phyloP scores from a whole-genome alignment of 2,113 vertebrate genomes.

The Dascyllus trimaculatus region DNA sequence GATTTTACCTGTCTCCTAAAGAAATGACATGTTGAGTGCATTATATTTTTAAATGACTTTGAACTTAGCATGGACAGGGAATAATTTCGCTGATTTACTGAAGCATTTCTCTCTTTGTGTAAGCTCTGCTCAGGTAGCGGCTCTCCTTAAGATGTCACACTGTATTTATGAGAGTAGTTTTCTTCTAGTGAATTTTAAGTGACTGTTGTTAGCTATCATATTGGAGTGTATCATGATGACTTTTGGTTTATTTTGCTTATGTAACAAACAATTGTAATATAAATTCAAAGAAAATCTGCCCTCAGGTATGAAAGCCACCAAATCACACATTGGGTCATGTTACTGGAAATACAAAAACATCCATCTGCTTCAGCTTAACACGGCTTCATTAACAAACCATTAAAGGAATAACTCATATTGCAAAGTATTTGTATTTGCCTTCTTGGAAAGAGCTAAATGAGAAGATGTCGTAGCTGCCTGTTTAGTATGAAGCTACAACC shows the following conservation, averaged over 20 bases:
- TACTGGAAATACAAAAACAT: conserved; percentile 7
- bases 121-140: conserved; percentile 83
- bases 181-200: conserved; percentile 61
- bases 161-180: conserved; percentile 62
- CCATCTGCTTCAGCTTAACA: conserved; percentile 4
- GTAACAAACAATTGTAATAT: conserved; percentile 36
- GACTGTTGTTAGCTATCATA: conserved; percentile 50
- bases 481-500: background rate
- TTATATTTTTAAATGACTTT: conserved; percentile 69
- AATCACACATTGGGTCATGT: conserved; percentile 27
- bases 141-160: conserved; percentile 79
- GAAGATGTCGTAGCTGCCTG: background rate
- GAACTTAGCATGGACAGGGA: conserved; percentile 70
- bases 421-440: background rate
- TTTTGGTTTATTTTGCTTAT: conserved; percentile 33
- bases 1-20: conserved; percentile 59
- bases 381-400: background rate
- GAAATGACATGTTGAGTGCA: conserved; percentile 62
- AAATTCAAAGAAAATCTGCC: conserved; percentile 52
- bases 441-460: background rate
- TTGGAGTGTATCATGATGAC: conserved; percentile 16
- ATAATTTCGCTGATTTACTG: conserved; percentile 53
- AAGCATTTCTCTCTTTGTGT: conserved; percentile 72
- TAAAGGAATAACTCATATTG: background rate
- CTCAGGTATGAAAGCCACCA: conserved; percentile 75